Evolutionary conservation across 2,797 vertebrate genomes (phyloP).

Genomic region (Capromys pilorides): DNA sequence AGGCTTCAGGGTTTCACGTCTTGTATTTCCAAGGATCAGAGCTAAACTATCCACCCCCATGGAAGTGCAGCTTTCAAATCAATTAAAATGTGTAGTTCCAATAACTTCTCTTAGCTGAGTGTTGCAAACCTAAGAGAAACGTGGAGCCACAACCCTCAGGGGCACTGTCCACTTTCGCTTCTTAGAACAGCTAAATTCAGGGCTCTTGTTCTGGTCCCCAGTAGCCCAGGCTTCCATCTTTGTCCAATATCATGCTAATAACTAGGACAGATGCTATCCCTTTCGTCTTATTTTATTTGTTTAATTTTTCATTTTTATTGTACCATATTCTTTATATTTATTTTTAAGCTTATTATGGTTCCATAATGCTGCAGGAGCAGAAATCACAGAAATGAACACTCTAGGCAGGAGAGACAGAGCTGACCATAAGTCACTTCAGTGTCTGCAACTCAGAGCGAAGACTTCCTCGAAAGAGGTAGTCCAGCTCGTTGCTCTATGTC

Average conservation of each 20-base stretch:
- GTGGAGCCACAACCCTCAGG: neutral
- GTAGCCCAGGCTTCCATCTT: neutral
- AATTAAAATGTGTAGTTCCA: neutral
- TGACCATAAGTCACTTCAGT: neutral
- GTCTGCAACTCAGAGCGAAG: neutral
- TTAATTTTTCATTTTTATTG: neutral
- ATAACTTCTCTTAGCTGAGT: neutral
- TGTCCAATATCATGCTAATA: neutral
- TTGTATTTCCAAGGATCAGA: neutral
- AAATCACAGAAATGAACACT: neutral
- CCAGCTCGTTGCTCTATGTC: neutral
- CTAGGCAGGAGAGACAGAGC: neutral
- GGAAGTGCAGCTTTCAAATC: accelerated
- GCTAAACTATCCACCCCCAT: too few species aligned
- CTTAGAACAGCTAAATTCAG: neutral
- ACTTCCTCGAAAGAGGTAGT: neutral
- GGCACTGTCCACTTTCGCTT: neutral
- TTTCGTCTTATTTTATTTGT: neutral
- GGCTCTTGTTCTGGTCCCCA: neutral
- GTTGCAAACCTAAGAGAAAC: neutral
- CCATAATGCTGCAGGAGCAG: neutral
- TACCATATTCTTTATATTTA: neutral
- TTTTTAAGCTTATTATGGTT: neutral
- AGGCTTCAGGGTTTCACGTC: neutral
- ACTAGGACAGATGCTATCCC: neutral